These are phyloP conservation scores for Probosciger aterrimus DNA, from an alignment of 2,113 vertebrate species.

Conservation along the genomic window DNA sequence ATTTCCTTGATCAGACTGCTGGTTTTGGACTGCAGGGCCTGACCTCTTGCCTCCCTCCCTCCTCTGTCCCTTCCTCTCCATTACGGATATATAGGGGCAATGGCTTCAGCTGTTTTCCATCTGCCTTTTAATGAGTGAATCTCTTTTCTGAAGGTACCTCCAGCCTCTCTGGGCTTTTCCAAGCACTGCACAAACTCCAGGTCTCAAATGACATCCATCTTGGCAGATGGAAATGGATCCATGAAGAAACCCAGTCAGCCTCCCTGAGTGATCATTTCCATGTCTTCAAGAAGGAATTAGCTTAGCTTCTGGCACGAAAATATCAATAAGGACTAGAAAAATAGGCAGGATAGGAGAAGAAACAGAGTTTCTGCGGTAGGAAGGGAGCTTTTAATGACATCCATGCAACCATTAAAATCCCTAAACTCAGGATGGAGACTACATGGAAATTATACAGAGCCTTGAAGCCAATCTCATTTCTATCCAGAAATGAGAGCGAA, in stretches of 20 bases:
- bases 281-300: not conserved
- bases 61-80: not conserved
- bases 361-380: not conserved
- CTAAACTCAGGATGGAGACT: not conserved
- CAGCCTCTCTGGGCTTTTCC: not conserved
- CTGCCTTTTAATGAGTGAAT: not conserved
- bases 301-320: not conserved
- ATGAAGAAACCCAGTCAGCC: not conserved
- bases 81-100: fast-evolving
- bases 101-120: not conserved
- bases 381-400: not conserved
- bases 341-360: not conserved
- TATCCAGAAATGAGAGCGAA: not conserved
- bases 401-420: not conserved
- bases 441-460: not conserved
- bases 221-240: not conserved
- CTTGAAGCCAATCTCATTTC: not conserved
- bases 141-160: not conserved
- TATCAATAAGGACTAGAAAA: not conserved
- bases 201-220: not conserved
- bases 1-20: not conserved
- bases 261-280: fast-evolving
- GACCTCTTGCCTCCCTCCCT: not conserved
- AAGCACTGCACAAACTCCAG: not conserved
- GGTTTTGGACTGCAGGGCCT: not conserved